phyloP scores from a whole-genome alignment of 2,797 vertebrate genomes.

The Pogonophryne albipinna region DNA sequence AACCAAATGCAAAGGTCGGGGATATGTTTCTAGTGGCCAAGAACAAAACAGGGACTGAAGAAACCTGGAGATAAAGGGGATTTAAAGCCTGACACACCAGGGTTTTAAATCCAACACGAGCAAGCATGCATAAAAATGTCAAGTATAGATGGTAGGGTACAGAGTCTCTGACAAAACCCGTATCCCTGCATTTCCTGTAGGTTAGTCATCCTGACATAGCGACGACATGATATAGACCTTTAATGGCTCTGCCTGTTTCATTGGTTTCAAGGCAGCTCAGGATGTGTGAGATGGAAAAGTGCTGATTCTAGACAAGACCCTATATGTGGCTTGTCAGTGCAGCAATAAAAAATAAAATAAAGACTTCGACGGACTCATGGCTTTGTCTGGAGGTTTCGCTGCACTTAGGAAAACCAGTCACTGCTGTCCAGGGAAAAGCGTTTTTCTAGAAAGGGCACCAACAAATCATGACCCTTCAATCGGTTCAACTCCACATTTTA shows the following conservation, averaged over 20 bases:
- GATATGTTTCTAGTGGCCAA: background rate
- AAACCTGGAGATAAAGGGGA: background rate
- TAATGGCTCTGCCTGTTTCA: slow-evolving; percentile 28
- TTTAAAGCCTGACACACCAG: slow-evolving; percentile 4
- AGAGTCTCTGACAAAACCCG: background rate
- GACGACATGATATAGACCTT: slow-evolving; percentile 19
- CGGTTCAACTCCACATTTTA: too few species aligned
- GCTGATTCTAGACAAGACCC: slow-evolving; percentile 66
- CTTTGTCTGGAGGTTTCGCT: slow-evolving; percentile 51
- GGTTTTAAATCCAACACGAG: background rate
- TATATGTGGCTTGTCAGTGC: slow-evolving; percentile 45
- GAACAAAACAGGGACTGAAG: background rate
- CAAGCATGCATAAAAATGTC: background rate
- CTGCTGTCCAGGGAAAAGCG: slow-evolving; percentile 23
- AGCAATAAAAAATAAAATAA: slow-evolving; percentile 54
- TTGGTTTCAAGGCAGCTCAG: slow-evolving; percentile 29
- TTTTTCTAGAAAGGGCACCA: slow-evolving; percentile 1
- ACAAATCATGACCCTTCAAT: too few species aligned
- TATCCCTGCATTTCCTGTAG: background rate
- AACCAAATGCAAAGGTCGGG: background rate
- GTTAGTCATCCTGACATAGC: slow-evolving; percentile 5
- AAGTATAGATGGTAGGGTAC: background rate
- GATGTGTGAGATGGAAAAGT: slow-evolving; percentile 58
- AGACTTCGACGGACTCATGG: slow-evolving; percentile 60
- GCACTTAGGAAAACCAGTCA: slow-evolving; percentile 9